Evolutionary conservation across 2,797 vertebrate species (phyloP), one percentile per base, ranked within the genome.

Genomic region (Muraenolepis orangiensis): DNA sequence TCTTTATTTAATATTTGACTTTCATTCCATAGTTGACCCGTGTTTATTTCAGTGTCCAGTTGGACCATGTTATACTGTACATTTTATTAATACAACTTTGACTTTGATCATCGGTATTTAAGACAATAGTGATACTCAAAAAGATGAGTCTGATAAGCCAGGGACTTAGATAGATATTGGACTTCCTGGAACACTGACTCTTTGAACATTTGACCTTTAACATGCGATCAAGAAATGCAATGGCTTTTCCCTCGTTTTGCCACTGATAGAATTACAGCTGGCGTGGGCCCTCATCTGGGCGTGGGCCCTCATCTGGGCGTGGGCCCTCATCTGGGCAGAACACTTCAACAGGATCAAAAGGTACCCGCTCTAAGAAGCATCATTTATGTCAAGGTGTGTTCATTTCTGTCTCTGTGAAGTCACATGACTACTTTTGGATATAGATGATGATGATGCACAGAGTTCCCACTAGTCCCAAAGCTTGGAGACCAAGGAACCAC

Each of bases 401-500:
- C 18, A 26, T 26, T 61, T 61, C 20, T n/a, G n/a, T 61, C 10
- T 12, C 61, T 66, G 6, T 46, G 42, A 18, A 16, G 16, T 46
- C 6, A 36, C 68, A 16, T 42, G 8, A 4, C 85, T 91, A 96
- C 85, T 98, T 95, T 79, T 99, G 98, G 76, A 99, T 96, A 86
- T 96, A 98, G 92, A 98, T 96, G 90, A 99, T 97, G 83, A 98
- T 95, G 88, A 99, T 95, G 92, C 97, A 98, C 81, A 99, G 91
- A 78, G 96, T 95, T 80, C 96, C 96, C 78, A 99, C 98, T 11
- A 99, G 93, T 76, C 96, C 96, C 67, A 99, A 91, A 29, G 97
- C 96, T 89, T 98, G 96, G 16, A 99, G 89, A 10, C 98, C 98
- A 68, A 99, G 93, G 86, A 99, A 99, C 96, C 98, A 97, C 66